phyloP scores from a whole-genome alignment of 2,797 vertebrate genomes.

The Catharus ustulatus region DNA sequence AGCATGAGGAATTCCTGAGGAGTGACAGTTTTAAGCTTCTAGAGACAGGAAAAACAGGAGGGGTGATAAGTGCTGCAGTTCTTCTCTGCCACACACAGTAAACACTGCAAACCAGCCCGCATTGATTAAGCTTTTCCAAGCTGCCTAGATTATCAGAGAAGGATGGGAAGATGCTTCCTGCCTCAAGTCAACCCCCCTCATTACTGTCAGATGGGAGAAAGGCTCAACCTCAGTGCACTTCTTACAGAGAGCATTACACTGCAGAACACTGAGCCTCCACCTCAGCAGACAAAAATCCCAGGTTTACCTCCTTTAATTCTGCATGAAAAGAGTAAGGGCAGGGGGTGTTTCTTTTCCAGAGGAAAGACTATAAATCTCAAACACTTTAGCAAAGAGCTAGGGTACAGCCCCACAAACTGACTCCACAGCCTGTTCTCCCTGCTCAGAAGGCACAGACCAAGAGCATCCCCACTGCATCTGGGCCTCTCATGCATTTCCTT shows the following conservation, averaged over 20 bases:
- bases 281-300: background rate
- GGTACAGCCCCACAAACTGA: background rate
- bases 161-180: constrained; percentile 36
- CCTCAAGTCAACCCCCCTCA: background rate
- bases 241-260: background rate
- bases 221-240: background rate
- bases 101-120: background rate
- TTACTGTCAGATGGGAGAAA: background rate
- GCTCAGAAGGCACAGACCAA: background rate
- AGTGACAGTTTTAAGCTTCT: constrained; percentile 25
- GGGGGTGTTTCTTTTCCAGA: background rate
- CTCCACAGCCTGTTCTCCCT: background rate
- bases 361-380: background rate
- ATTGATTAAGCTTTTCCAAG: constrained; percentile 29
- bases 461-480: background rate
- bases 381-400: background rate
- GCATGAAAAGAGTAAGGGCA: background rate
- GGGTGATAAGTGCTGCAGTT: constrained; percentile 1
- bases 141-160: background rate
- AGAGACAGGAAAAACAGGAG: constrained; percentile 35
- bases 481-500: constrained; percentile 5
- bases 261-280: background rate
- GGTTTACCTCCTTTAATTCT: background rate
- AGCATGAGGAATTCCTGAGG: background rate
- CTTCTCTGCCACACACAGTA: background rate